Conservation (phyloP, 2,888 invertebrate species). For the Spisula subtruncata region DNA sequence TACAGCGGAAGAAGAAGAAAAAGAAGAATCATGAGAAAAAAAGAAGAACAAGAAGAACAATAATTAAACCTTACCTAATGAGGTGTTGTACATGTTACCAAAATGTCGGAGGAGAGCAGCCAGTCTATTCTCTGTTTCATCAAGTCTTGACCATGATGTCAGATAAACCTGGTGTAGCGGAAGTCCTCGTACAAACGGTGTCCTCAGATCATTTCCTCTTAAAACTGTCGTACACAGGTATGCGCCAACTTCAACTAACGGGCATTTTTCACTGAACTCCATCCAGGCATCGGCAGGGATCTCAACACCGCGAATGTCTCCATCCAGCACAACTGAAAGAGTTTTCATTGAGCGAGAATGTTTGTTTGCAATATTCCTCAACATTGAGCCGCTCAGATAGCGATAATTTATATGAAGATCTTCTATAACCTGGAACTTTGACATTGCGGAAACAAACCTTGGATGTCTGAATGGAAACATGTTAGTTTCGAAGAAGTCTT, state of each 20-base stretch:
- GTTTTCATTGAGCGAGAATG: slow-evolving; percentile 54
- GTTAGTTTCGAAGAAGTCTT: slow-evolving; percentile 73
- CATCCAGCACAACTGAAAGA: slow-evolving; percentile 72
- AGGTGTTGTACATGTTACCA: slow-evolving; percentile 54
- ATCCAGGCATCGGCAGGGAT: slow-evolving; percentile 69
- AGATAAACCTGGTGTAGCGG: slow-evolving; percentile 70
- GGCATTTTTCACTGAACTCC: slow-evolving; percentile 59
- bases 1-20: no score
- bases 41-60: no score
- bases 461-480: slow-evolving; percentile 64
- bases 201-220: slow-evolving; percentile 66
- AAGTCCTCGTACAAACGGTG: slow-evolving; percentile 71
- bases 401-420: slow-evolving; percentile 71
- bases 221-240: slow-evolving; percentile 73
- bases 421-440: slow-evolving; percentile 61
- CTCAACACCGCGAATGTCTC: slow-evolving; percentile 65
- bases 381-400: slow-evolving; percentile 64
- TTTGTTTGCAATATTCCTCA: slow-evolving; percentile 64
- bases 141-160: slow-evolving; percentile 70
- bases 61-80: slow-evolving; percentile 55
- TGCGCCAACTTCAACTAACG: slow-evolving; percentile 56
- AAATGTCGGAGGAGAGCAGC: slow-evolving; percentile 58
- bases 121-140: slow-evolving; percentile 57
- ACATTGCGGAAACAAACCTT: slow-evolving; percentile 65
- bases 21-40: no score